Evolutionary conservation across 2,888 invertebrate genomes (phyloP), one percentile per base, ranked within the genome.

Genomic region (Hylaea fasciaria): DNA sequence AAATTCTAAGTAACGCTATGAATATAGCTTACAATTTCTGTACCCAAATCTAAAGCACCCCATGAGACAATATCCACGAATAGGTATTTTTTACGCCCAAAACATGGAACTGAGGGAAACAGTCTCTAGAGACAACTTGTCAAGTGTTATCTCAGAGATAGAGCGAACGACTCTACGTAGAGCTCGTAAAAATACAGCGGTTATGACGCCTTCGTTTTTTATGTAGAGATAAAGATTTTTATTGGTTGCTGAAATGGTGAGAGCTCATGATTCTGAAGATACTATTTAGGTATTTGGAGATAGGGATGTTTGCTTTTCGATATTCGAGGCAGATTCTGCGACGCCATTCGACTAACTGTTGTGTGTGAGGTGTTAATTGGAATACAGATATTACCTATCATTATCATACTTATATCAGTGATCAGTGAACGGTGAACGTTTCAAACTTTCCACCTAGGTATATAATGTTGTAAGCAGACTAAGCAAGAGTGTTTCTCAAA

Each of bases 121-220:
- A 59, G 62, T 77, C 86, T 80, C 82, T 28, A 44, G 84, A 74
- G 85, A 68, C 60, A 57, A 62, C 63, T 74, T 64, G 69, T 71
- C 75, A 69, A 61, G 60, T 61, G 62, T 70, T 78, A 80, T 81
- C 80, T 60, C 13, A 41, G 13, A 57, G 66, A 66, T 66, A 66
- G 32, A 62, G 56, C 43, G 44, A 39, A 53, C 59, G 66, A 71
- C 73, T 76, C 71, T 54, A 55, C 66, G 64, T 59, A 48, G 59
- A 65, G 66, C 65, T 71, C 65, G 69, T 78, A 76, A 82, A 81
- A 81, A 76, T 54, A 81, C 75, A 58, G 73, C 68, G 63, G 72
- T 73, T 78, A 73, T 74, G 80, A 81, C 76, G 77, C 69, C 55
- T 73, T 67, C 66, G 69, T 65, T 59, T 68, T 76, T 76, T 77